Conservation (phyloP, 2,113 vertebrate genomes). For the Rhegmatorhina hoffmannsi region DNA sequence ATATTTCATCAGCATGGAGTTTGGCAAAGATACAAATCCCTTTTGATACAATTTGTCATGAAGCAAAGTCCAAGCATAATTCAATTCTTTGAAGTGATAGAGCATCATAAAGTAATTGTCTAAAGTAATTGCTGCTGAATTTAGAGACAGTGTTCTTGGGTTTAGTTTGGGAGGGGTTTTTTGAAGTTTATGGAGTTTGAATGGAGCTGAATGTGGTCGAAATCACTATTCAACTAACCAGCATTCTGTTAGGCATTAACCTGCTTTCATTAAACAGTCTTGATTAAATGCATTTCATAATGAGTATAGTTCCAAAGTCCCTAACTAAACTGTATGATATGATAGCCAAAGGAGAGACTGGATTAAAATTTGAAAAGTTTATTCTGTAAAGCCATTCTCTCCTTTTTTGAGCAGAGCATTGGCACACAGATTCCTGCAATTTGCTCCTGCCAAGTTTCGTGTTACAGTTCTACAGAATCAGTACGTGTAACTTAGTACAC, state of each 20-base stretch:
- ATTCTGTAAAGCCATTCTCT: not conserved
- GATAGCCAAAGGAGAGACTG: not conserved
- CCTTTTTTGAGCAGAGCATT: not conserved
- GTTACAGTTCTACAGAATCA: not conserved
- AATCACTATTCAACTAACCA: not conserved
- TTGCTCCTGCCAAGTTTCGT: not conserved
- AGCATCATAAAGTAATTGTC: not conserved
- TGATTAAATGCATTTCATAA: not conserved
- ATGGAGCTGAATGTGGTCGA: not conserved
- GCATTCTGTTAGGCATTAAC: constrained; percentile 20
- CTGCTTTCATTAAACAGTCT: not conserved
- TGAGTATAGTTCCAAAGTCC: not conserved
- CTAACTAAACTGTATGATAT: not conserved
- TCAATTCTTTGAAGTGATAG: not conserved
- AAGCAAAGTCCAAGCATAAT: constrained; percentile 8
- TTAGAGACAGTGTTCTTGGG: not conserved
- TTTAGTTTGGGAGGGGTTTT: not conserved
- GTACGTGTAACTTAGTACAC: too few relatives aligned
- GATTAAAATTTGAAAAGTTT: not conserved
- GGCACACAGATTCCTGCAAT: not conserved
- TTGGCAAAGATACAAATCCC: not conserved
- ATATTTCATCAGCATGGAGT: not conserved
- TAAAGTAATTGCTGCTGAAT: not conserved
- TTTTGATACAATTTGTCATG: not conserved
- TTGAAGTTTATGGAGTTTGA: not conserved